phyloP scores from a whole-genome alignment of 37 sponge, comb jelly and placozoan genomes.

The Tethya wilhelma region DNA sequence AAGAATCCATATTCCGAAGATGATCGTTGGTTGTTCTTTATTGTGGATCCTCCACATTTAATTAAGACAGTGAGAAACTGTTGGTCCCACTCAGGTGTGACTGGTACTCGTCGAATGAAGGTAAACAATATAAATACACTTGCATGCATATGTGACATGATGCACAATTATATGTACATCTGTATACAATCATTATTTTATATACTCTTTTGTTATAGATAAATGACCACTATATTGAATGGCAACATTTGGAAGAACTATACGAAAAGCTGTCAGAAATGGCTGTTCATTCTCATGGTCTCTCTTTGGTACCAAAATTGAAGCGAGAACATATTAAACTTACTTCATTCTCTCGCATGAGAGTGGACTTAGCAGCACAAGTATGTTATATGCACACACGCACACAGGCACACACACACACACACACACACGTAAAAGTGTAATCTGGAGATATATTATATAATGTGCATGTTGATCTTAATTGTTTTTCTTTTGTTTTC shows the following conservation, averaged over 20 bases:
- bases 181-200: not conserved
- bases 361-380: conserved; percentile 40
- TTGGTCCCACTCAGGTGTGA: conserved; percentile 18
- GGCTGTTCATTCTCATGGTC: conserved; percentile 21
- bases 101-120: conserved; percentile 25
- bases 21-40: conserved; percentile 11
- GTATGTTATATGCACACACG: not conserved
- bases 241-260: conserved; percentile 28
- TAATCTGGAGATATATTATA: not conserved
- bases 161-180: not conserved
- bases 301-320: conserved; percentile 13
- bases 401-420: not conserved
- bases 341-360: conserved; percentile 42
- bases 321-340: conserved; percentile 19
- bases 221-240: conserved; percentile 26
- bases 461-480: not conserved
- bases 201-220: conserved; percentile 1
- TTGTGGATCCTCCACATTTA: conserved; percentile 42
- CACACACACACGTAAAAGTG: not conserved
- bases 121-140: not conserved
- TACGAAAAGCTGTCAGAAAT: not conserved
- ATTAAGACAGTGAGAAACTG: conserved; percentile 40
- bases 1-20: conserved; percentile 26
- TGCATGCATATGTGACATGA: conserved; percentile 6
- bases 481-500: not conserved